phyloP scores from a whole-genome alignment of 2,113 vertebrate species.

The Solenodon paradoxus region DNA sequence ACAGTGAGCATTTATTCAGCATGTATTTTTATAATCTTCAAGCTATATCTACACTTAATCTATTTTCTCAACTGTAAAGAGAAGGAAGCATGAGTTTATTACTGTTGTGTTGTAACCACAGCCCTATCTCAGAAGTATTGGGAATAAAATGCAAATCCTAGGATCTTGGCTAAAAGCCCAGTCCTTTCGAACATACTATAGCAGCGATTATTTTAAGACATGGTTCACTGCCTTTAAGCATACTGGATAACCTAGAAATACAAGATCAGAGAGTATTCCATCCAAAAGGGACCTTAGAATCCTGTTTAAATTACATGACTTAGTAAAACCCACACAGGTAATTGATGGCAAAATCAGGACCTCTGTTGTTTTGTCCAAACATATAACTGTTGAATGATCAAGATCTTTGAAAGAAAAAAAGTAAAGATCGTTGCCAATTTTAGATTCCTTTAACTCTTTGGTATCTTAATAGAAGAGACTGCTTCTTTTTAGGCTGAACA shows the following conservation, averaged over 20 bases:
- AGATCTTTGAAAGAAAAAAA: not conserved
- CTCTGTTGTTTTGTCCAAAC: not conserved
- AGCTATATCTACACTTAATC: not conserved
- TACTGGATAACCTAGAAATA: not conserved
- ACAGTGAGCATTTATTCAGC: not conserved
- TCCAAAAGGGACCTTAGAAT: not conserved
- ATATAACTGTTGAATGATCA: not conserved
- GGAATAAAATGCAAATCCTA: not conserved
- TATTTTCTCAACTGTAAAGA: not conserved
- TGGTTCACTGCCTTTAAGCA: not conserved
- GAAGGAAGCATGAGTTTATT: not conserved
- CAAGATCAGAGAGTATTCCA: not conserved
- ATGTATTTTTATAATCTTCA: not conserved
- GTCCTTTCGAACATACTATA: not conserved
- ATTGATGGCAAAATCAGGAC: not conserved
- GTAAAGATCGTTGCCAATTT: not conserved
- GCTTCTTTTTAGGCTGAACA: not conserved
- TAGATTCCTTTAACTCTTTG: not conserved
- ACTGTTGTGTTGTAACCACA: not conserved
- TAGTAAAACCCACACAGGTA: not conserved
- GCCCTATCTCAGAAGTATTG: not conserved
- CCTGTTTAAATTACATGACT: not conserved
- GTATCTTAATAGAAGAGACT: not conserved
- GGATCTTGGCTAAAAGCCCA: not conserved
- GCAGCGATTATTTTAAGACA: not conserved